phyloP scores from a whole-genome alignment of 30 jellyfish, hydroid and myxozoan genomes.

The Aurelia coerulea region DNA sequence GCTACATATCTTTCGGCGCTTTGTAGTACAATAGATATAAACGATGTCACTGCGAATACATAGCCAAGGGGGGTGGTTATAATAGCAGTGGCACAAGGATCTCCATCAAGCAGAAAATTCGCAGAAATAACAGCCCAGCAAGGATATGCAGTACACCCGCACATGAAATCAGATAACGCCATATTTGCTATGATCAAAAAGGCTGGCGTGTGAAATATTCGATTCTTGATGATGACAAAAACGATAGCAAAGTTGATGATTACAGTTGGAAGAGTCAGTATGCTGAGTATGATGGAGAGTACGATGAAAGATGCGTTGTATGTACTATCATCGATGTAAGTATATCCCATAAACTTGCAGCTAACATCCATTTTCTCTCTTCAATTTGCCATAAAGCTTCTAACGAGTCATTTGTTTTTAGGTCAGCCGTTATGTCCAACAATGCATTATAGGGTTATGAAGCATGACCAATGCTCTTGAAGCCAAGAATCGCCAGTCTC shows the following conservation, averaged over 20 bases:
- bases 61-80: background rate
- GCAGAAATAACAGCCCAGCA: background rate
- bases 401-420: too few species aligned
- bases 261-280: background rate
- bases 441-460: too few species aligned
- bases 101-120: background rate
- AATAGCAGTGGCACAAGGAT: background rate
- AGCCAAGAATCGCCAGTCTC: too few species aligned
- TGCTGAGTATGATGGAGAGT: background rate
- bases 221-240: background rate
- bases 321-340: background rate
- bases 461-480: too few species aligned
- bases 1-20: background rate
- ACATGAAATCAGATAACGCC: background rate
- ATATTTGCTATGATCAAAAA: background rate
- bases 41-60: background rate
- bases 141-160: background rate
- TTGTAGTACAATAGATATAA: background rate
- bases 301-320: background rate
- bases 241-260: background rate
- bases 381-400: too few species aligned
- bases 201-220: constrained; percentile 3
- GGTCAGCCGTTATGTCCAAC: too few species aligned
- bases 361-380: too few species aligned
- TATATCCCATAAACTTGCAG: background rate